Evolutionary conservation across 2,797 vertebrate species (phyloP).

Genomic region (Apogon talboti): DNA sequence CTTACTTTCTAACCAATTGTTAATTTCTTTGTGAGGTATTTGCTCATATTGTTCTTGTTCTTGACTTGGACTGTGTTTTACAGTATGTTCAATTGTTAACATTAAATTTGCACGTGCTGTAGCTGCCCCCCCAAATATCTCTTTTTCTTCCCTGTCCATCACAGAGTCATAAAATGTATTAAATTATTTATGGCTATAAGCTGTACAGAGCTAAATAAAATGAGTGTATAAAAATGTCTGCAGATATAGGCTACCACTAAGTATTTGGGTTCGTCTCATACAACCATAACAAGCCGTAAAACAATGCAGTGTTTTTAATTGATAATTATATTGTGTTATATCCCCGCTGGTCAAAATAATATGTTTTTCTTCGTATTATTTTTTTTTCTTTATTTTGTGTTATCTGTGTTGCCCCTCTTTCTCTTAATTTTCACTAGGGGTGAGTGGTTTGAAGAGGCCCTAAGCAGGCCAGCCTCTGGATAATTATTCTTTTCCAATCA

Average conservation of each 20-base stretch:
- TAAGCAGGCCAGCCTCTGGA: constrained; percentile 72
- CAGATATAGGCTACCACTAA: background rate
- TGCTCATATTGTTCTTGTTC: too few species aligned
- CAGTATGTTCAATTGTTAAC: too few species aligned
- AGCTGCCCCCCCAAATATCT: background rate
- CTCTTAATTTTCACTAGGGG: constrained; percentile 43
- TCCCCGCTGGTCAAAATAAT: constrained; percentile 55
- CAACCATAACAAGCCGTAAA: constrained; percentile 37
- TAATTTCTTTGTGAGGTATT: too few species aligned
- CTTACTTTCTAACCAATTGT: too few species aligned
- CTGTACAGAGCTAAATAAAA: constrained; percentile 4
- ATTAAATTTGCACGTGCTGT: too few species aligned
- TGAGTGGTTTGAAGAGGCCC: constrained; percentile 81
- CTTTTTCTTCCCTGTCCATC: constrained; percentile 2
- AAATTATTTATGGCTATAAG: background rate
- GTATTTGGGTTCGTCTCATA: constrained; percentile 10
- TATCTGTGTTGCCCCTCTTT: constrained; percentile 24
- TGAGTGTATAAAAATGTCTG: constrained; percentile 9
- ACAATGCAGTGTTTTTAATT: constrained; percentile 45
- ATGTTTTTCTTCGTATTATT: constrained; percentile 17
- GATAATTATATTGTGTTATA: constrained; percentile 50
- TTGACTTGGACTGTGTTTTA: too few species aligned
- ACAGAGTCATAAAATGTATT: constrained; percentile 2
- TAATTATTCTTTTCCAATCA: constrained; percentile 83
- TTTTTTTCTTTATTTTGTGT: constrained; percentile 10